phyloP scores from a whole-genome alignment of 1,140 invertebrate species.

The Heliconius hermathena region DNA sequence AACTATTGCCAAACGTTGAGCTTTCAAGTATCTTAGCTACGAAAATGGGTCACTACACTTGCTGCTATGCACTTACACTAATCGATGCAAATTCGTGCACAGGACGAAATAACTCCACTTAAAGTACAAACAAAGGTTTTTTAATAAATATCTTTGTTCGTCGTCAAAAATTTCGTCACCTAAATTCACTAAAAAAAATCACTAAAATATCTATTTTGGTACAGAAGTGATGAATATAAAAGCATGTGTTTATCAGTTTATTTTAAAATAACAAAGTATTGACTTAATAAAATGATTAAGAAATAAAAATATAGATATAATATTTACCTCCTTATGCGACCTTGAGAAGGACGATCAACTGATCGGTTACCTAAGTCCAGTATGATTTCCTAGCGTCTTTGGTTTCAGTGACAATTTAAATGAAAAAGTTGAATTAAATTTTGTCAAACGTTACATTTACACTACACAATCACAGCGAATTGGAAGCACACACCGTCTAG shows the following conservation, averaged over 20 bases:
- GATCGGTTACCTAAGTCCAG: conserved; percentile 46
- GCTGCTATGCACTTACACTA: conserved; percentile 68
- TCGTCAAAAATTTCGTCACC: not conserved
- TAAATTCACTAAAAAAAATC: not conserved
- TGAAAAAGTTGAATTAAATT: conserved; percentile 16
- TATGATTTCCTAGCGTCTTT: conserved; percentile 53
- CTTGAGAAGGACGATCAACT: conserved; percentile 53
- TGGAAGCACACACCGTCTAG: conserved; percentile 15
- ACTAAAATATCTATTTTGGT: not conserved
- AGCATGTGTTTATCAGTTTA: not conserved
- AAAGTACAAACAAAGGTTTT: not conserved
- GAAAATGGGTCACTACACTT: conserved; percentile 76
- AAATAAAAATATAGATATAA: conserved; percentile 15
- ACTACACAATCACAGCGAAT: conserved; percentile 43
- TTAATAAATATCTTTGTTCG: not conserved
- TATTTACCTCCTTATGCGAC: conserved; percentile 73
- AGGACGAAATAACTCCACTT: not conserved
- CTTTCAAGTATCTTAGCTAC: conserved; percentile 65
- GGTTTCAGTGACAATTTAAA: not conserved
- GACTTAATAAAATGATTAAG: not conserved
- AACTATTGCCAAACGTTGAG: conserved; percentile 68
- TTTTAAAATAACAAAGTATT: not conserved
- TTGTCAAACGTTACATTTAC: conserved; percentile 45
- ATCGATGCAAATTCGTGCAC: conserved; percentile 59
- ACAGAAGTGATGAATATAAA: not conserved